Conservation (phyloP, 2,888 invertebrate species). For the Andrena bicolor region DNA sequence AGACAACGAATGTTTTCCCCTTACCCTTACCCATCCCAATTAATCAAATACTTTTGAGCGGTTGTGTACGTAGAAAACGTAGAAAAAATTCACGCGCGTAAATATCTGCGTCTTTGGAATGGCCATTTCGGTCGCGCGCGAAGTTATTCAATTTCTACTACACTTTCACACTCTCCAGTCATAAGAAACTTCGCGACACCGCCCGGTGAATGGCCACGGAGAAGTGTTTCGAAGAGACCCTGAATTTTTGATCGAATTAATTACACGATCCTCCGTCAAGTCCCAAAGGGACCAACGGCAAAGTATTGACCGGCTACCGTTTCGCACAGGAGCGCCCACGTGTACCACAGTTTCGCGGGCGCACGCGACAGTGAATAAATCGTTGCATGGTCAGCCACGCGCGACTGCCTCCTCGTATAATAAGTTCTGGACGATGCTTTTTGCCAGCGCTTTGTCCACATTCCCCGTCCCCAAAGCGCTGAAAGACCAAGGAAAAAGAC, state of each 20-base stretch:
- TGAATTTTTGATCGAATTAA: slow-evolving; percentile 57
- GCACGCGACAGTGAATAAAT: slow-evolving; percentile 59
- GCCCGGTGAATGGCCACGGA: slow-evolving; percentile 15
- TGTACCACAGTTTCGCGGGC: slow-evolving; percentile 9
- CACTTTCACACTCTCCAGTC: slow-evolving; percentile 20
- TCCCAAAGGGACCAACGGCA: neutral
- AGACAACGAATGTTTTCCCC: too few species aligned
- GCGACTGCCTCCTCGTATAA: neutral
- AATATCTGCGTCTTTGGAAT: neutral
- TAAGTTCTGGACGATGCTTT: slow-evolving; percentile 51
- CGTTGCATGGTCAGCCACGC: slow-evolving; percentile 57
- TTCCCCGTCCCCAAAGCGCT: slow-evolving; percentile 18
- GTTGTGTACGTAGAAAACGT: neutral
- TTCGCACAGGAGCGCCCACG: neutral
- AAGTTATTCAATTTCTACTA: slow-evolving; percentile 23
- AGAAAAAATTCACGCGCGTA: neutral
- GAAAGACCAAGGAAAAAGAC: slow-evolving; percentile 40
- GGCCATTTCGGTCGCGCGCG: neutral
- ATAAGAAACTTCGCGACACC: slow-evolving; percentile 5
- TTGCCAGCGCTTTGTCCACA: slow-evolving; percentile 27
- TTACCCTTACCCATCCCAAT: too few species aligned
- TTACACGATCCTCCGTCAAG: slow-evolving; percentile 16
- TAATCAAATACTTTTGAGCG: too few species aligned
- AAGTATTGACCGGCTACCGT: slow-evolving; percentile 24
- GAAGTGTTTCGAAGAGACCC: neutral